phyloP scores from a whole-genome alignment of 2,888 invertebrate species.

The Stenchaetothrips biformis region DNA sequence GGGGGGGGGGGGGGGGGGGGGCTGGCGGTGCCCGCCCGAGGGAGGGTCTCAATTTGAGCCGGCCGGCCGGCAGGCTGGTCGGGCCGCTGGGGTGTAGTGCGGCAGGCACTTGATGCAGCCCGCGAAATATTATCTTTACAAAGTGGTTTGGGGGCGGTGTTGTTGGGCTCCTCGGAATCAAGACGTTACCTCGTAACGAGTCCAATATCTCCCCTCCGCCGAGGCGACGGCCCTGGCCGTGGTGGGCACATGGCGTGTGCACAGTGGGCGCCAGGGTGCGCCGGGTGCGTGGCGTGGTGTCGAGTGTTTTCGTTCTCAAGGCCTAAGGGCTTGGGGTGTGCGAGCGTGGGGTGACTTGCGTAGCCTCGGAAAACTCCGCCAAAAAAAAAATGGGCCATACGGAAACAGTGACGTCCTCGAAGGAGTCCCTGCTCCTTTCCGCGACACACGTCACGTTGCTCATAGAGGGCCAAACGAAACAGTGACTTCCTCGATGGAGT shows the following conservation, averaged over 20 bases:
- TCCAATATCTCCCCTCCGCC: constrained; percentile 11
- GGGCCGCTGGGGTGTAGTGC: background rate
- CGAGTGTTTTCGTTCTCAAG: no score
- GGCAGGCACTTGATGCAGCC: background rate
- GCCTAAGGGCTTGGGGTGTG: no score
- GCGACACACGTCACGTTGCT: no score
- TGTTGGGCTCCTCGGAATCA: constrained; percentile 6
- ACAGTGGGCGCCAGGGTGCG: no score
- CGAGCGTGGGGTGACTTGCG: no score
- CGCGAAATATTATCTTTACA: constrained; percentile 21
- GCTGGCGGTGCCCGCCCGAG: background rate
- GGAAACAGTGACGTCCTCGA: no score
- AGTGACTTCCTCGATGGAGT: no score
- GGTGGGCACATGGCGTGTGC: background rate
- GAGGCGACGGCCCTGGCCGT: background rate
- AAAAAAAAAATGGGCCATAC: no score
- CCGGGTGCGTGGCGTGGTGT: no score
- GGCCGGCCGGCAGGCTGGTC: background rate
- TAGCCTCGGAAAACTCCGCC: no score
- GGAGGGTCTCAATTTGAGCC: background rate
- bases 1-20: background rate
- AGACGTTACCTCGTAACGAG: constrained; percentile 23
- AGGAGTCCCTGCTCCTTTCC: no score
- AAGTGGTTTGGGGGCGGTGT: background rate
- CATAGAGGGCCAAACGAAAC: no score